phyloP scores from a whole-genome alignment of 2,888 invertebrate species.

The Plutella xylostella region DNA sequence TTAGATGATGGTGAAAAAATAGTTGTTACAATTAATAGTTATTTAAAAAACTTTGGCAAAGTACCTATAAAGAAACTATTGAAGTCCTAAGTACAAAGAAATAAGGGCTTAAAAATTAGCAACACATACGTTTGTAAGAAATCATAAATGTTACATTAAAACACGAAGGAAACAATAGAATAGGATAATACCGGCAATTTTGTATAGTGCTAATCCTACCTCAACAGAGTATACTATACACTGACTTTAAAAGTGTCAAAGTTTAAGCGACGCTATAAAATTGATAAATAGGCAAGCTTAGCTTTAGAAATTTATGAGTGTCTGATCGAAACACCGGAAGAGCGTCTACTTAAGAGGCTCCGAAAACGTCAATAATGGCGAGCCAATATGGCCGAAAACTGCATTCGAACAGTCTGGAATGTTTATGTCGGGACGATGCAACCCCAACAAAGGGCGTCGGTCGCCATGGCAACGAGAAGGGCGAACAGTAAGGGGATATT shows the following conservation, averaged over 20 bases:
- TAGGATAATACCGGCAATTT: too few species aligned
- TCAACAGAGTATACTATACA: neutral
- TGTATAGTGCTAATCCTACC: too few species aligned
- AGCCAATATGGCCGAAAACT: constrained; percentile 27
- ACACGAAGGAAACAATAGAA: too few species aligned
- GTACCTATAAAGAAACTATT: too few species aligned
- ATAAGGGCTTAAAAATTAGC: too few species aligned
- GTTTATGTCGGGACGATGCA: constrained; percentile 36
- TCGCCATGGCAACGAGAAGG: constrained; percentile 43
- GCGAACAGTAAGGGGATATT: constrained; percentile 47
- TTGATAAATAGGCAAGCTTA: constrained; percentile 50
- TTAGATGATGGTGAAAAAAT: neutral
- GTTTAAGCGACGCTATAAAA: constrained; percentile 33
- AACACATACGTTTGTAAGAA: too few species aligned
- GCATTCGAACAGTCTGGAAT: constrained; percentile 32
- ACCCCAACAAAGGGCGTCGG: constrained; percentile 32
- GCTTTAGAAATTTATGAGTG: constrained; percentile 39
- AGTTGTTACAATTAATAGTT: neutral
- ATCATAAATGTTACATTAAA: too few species aligned
- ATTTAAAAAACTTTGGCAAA: neutral
- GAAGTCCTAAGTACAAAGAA: too few species aligned
- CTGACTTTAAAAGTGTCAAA: constrained; percentile 36
- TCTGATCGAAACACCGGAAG: constrained; percentile 36
- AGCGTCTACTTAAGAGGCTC: constrained; percentile 24
- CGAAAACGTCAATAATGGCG: constrained; percentile 49